These are phyloP conservation scores for Dryas iulia DNA, from an alignment of 1,140 invertebrate species.

Conservation along the genomic window DNA sequence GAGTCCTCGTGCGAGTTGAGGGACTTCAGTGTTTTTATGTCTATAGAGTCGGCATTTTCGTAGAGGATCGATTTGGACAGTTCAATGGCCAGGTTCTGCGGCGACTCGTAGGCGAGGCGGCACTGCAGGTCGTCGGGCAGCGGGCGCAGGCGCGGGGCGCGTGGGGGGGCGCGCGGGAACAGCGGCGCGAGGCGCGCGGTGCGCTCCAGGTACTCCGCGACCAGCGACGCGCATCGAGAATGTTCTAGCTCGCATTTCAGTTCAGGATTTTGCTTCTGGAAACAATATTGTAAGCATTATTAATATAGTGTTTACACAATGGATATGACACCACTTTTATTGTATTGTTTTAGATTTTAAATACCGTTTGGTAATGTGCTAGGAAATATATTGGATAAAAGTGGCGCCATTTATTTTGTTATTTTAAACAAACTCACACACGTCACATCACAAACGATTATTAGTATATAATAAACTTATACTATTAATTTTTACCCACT, in stretches of 20 bases:
- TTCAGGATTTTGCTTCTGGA: not conserved
- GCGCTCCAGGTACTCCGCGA: conserved; percentile 59
- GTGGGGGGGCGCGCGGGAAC: conserved; percentile 37
- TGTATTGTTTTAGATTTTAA: not conserved
- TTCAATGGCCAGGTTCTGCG: conserved; percentile 57
- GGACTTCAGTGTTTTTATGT: not conserved
- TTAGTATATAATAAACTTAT: conserved; percentile 5
- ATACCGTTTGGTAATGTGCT: not conserved
- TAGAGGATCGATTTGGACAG: conserved; percentile 57
- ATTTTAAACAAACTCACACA: not conserved
- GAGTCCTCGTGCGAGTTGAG: conserved; percentile 28
- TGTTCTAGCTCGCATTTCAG: not conserved
- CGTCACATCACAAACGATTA: not conserved
- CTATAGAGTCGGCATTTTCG: conserved; percentile 43
- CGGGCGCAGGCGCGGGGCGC: conserved; percentile 30
- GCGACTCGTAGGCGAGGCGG: conserved; percentile 44
- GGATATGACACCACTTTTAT: not conserved
- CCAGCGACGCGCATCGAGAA: conserved; percentile 31
- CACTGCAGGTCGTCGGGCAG: conserved; percentile 30
- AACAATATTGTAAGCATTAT: not conserved
- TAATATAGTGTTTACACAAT: not conserved
- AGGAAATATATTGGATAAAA: too few species aligned
- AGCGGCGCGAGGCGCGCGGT: conserved; percentile 52
- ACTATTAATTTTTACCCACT: not conserved
- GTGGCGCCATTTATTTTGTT: not conserved